Evolutionary conservation across 2,797 vertebrate species (phyloP).

Genomic region (Hemibagrus guttatus): DNA sequence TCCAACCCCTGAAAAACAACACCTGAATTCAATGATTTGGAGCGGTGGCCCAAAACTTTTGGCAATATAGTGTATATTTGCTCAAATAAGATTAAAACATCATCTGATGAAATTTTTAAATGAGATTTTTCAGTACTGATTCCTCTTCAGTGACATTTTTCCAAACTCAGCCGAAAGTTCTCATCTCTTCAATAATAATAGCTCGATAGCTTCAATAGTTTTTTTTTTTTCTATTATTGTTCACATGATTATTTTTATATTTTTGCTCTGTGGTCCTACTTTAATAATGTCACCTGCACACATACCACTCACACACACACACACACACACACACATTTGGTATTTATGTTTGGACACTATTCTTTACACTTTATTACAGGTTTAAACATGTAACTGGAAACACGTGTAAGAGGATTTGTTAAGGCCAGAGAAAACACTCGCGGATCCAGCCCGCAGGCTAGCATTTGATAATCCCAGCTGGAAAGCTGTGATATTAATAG

Average conservation of each 20-base stretch:
- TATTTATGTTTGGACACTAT: neutral
- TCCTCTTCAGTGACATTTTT: neutral
- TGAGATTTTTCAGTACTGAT: neutral
- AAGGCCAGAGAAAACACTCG: neutral
- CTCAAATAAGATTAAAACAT: neutral
- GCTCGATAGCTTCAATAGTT: neutral
- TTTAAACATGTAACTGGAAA: neutral
- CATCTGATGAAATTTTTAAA: neutral
- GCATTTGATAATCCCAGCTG: neutral
- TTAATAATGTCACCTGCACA: neutral
- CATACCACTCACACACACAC: neutral
- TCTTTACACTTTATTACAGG: neutral
- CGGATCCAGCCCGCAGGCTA: neutral
- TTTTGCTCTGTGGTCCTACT: neutral
- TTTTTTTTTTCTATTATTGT: neutral
- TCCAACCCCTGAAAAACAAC: too few relatives aligned
- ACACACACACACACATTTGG: neutral
- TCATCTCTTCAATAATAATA: neutral
- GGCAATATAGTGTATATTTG: neutral
- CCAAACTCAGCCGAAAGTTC: neutral
- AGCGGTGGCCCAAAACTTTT: too few relatives aligned
- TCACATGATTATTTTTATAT: neutral
- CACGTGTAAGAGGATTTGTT: neutral
- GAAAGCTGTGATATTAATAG: constrained; percentile 19
- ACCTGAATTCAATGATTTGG: too few relatives aligned